Evolutionary conservation across 2,113 vertebrate species (phyloP), one percentile per base, ranked within the genome.

Genomic region (Onychorhynchus coronatus): DNA sequence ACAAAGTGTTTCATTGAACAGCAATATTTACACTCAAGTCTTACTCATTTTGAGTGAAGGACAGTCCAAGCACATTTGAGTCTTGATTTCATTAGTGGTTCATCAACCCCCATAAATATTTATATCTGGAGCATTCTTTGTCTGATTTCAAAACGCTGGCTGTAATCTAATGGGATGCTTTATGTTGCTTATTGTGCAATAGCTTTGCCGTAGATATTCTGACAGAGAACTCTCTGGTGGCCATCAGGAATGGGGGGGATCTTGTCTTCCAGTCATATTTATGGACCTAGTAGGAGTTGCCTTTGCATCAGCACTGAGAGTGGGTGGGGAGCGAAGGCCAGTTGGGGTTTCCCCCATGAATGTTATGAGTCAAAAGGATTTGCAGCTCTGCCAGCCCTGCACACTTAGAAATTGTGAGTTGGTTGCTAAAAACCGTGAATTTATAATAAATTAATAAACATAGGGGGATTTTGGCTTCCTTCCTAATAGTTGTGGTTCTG

Each of bases 81-180:
- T 67, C 94, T 94, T 94, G 91, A 72, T 93, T 88, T 95, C 93
- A 90, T 95, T 95, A 96, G 85, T 19, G 4, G 91, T 12, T 94
- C 94, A 83, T 96, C 95, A 91, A 46, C 22, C 19, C 67, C 59
- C 82, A 6, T 74, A 95, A 97, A 96, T 96, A 91, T 96, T 97
- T 96, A 89, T 93, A 74, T 80, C 80, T 91, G 61, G 39, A 85
- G 71, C 62, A 4, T 95, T 91, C 91, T 83, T 91, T 9, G 49
- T 37, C 23, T 19, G 74, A 80, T 94, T 95, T 87, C 95, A 66
- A 67, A 74, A 35, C 10, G 6, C 82, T 74, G 94, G 91, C 91
- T 0, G 0, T 17, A 12, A 65, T 83, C 70, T 52, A 58, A 35
- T 0, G 9, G 91, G 89, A 33, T 8, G 0, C 75, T 91, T 15